Conservation (phyloP, 2,797 vertebrate species). For the Tenualosa ilisha region DNA sequence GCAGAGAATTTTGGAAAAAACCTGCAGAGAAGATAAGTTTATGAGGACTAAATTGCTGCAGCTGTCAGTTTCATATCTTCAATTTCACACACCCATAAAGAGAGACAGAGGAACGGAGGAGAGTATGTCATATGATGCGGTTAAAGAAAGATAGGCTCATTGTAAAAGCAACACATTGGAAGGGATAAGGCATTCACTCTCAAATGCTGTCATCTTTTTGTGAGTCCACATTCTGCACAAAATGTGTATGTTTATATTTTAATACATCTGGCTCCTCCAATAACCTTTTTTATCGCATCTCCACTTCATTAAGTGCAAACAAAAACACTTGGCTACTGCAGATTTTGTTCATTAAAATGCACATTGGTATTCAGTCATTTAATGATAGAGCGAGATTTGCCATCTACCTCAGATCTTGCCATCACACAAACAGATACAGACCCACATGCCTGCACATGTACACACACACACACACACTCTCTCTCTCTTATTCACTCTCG, state of each 20-base stretch:
- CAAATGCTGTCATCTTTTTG: conserved; percentile 35
- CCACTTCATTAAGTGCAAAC: conserved; percentile 67
- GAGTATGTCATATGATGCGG: conserved; percentile 37
- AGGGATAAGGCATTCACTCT: conserved; percentile 31
- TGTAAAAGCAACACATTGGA: conserved; percentile 42
- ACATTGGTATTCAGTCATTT: conserved; percentile 57
- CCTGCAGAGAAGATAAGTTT: conserved; percentile 41
- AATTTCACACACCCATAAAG: conserved; percentile 40
- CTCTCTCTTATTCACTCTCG: background rate
- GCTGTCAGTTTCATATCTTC: conserved; percentile 44
- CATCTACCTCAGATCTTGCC: conserved; percentile 50
- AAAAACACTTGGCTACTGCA: conserved; percentile 65
- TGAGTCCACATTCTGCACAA: conserved; percentile 35
- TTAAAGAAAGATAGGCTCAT: conserved; percentile 45
- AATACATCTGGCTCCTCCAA: conserved; percentile 64
- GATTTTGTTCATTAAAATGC: conserved; percentile 68
- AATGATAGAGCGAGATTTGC: conserved; percentile 52
- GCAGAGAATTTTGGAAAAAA: conserved; percentile 41
- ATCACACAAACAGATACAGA: background rate
- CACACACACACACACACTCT: background rate
- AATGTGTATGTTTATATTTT: conserved; percentile 42
- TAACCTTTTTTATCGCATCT: conserved; percentile 74
- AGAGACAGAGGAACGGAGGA: conserved; percentile 42
- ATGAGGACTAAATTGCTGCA: conserved; percentile 43
- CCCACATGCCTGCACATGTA: background rate